Evolutionary conservation across 1,140 invertebrate species (phyloP).

Genomic region (Condylostylus longicornis): DNA sequence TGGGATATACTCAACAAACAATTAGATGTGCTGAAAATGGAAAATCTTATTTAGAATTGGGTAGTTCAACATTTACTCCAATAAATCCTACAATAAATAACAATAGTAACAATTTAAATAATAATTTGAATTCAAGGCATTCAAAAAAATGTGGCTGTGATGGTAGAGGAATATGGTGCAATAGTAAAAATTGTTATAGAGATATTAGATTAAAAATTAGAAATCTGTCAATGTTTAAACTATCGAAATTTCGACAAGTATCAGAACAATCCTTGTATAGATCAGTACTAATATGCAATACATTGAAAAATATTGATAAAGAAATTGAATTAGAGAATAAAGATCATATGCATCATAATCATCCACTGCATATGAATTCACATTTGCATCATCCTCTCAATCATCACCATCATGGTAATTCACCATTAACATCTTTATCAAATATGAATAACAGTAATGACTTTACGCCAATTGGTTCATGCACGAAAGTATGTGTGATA

Average conservation of each 20-base stretch:
- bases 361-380: conserved; percentile 18
- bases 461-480: too few relatives aligned
- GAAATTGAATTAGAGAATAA: conserved; percentile 71
- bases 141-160: conserved; percentile 52
- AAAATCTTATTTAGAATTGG: conserved; percentile 76
- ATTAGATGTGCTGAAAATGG: conserved; percentile 78
- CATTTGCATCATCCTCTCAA: conserved; percentile 15
- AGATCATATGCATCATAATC: conserved; percentile 30
- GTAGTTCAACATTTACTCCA: conserved; percentile 30
- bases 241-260: conserved; percentile 72
- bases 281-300: conserved; percentile 89
- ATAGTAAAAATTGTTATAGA: conserved; percentile 58
- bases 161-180: conserved; percentile 58
- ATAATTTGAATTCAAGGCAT: conserved; percentile 9
- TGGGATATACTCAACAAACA: conserved; percentile 46
- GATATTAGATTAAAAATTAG: conserved; percentile 75
- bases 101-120: conserved; percentile 1
- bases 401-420: conserved; percentile 12
- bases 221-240: conserved; percentile 83
- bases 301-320: conserved; percentile 72
- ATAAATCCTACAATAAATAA: neutral
- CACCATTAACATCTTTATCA: conserved; percentile 14
- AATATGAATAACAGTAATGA: conserved; percentile 9
- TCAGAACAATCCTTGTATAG: conserved; percentile 78
- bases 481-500: too few relatives aligned